Percentiles rank a stretch among this genome's conserved stretches.
These are phyloP conservation scores for Octopus bimaculoides DNA, from an alignment of 1,140 invertebrate genomes.

Conservation along the genomic window DNA sequence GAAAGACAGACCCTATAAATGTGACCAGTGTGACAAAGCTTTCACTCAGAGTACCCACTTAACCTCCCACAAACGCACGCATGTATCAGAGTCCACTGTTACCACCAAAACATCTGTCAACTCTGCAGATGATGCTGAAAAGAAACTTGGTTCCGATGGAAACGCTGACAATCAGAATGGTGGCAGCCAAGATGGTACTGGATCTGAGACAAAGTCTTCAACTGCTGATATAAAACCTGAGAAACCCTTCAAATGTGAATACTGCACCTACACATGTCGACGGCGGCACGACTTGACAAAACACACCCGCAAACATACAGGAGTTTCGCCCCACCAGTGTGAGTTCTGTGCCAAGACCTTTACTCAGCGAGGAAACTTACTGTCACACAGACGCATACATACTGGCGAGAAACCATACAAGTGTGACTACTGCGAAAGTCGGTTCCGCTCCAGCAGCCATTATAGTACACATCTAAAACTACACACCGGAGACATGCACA, in stretches of 20 bases:
- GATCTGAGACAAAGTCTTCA: no score
- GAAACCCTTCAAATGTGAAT: no score
- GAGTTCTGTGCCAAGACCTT: conserved; percentile 73
- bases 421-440: not conserved
- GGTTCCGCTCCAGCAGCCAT: conserved; percentile 42
- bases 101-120: no score
- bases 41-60: not conserved
- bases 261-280: no score
- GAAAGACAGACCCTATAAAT: conserved; percentile 92
- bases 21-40: conserved; percentile 73
- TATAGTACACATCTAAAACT: conserved; percentile 89
- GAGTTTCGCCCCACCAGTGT: conserved; percentile 62
- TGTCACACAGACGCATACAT: conserved; percentile 12
- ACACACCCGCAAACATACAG: no score
- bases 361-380: conserved; percentile 23
- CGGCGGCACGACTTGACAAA: no score
- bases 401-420: conserved; percentile 16
- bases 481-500: conserved; percentile 72
- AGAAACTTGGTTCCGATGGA: no score
- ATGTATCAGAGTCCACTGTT: not conserved
- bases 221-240: no score
- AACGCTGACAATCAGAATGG: no score
- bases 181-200: no score
- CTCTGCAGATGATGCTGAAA: no score
- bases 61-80: not conserved